Percentiles rank a stretch among this genome's conserved stretches.
phyloP scores from a whole-genome alignment of 2,797 vertebrate genomes.

The Poliocrania exsul region DNA sequence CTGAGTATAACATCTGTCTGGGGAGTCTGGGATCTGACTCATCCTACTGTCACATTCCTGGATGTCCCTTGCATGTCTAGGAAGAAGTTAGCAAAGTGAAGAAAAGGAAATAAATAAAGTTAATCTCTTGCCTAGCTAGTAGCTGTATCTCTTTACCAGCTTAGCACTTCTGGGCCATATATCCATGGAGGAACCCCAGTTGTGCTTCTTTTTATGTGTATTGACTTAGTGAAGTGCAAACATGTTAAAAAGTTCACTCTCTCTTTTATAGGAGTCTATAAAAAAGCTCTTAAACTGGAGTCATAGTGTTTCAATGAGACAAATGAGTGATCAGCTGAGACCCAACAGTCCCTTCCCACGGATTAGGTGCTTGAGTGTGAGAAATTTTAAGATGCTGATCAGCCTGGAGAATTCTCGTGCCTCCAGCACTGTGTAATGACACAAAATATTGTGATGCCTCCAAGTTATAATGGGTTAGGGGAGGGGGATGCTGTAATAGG shows the following conservation, averaged over 20 bases:
- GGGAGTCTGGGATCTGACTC: neutral
- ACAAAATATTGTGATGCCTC: neutral
- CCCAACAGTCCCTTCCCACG: neutral
- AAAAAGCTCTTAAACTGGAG: constrained; percentile 83
- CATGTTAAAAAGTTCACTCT: constrained; percentile 81
- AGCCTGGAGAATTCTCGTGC: constrained; percentile 20
- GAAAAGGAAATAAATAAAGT: constrained; percentile 12
- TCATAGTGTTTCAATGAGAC: constrained; percentile 78
- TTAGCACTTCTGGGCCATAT: constrained; percentile 49
- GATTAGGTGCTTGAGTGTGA: constrained; percentile 43
- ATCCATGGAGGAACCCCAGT: constrained; percentile 61
- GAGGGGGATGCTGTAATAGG: constrained; percentile 9
- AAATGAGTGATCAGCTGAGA: constrained; percentile 63
- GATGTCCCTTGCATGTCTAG: neutral
- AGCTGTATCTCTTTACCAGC: constrained; percentile 42
- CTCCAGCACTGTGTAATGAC: constrained; percentile 27
- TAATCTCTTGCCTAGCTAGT: neutral
- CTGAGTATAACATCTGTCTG: neutral
- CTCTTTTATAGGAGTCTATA: constrained; percentile 84
- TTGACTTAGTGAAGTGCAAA: constrained; percentile 80
- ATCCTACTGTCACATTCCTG: neutral
- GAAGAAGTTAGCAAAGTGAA: neutral
- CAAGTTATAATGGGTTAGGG: neutral
- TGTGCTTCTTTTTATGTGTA: constrained; percentile 72
- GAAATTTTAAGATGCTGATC: constrained; percentile 46